Conservation (phyloP, 2,797 vertebrate species). For the Siniperca obscura region DNA sequence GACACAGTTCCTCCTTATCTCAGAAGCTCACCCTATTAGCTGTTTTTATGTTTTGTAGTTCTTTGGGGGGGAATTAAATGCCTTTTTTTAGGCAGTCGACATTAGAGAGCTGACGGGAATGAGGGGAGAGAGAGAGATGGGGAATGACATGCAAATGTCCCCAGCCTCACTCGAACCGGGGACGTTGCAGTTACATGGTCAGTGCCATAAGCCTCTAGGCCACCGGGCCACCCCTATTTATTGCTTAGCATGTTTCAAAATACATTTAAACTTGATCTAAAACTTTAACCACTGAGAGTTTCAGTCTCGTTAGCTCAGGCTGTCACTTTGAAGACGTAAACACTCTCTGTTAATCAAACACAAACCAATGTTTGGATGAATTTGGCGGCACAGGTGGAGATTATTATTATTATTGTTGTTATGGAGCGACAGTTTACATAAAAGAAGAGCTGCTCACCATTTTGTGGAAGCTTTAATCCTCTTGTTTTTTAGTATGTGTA, state of each 20-base stretch:
- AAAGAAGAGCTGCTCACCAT: neutral
- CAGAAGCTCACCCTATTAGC: neutral
- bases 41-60: neutral
- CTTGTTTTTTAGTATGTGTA: neutral
- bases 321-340: neutral
- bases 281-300: neutral
- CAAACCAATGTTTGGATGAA: neutral
- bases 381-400: neutral
- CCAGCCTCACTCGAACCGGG: too few species aligned
- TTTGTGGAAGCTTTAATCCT: neutral
- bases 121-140: too few species aligned
- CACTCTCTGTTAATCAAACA: neutral
- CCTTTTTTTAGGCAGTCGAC: too few species aligned
- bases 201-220: too few species aligned
- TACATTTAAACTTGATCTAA: neutral
- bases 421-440: neutral
- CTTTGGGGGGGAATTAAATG: neutral
- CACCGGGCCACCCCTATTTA: neutral
- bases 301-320: neutral
- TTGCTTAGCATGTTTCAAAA: neutral
- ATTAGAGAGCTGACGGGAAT: too few species aligned
- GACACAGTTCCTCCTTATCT: constrained; percentile 15
- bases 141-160: too few species aligned
- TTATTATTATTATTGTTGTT: neutral
- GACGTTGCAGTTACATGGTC: neutral